Conservation (phyloP, 1,140 invertebrate genomes). For the Atopsyche davidsoni region DNA sequence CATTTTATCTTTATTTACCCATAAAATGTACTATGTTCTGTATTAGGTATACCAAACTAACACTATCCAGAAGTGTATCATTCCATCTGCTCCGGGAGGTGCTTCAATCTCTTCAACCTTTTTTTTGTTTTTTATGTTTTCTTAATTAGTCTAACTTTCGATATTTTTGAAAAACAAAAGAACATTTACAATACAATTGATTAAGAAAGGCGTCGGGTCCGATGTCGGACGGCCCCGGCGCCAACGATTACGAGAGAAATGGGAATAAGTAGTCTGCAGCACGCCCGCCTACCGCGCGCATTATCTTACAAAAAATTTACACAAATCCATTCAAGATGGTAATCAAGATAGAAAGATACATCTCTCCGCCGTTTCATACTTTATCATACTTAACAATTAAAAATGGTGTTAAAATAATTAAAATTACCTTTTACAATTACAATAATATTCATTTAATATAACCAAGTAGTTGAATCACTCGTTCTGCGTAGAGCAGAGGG, state of each 20-base stretch:
- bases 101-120: slow-evolving; percentile 23
- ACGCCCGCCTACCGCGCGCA: slow-evolving; percentile 8
- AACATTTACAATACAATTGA: slow-evolving; percentile 31
- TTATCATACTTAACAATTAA: slow-evolving; percentile 30
- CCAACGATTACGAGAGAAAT: slow-evolving; percentile 27
- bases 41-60: slow-evolving; percentile 29
- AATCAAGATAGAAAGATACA: slow-evolving; percentile 13
- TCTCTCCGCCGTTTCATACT: slow-evolving; percentile 28
- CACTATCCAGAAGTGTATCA: slow-evolving; percentile 24
- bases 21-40: slow-evolving; percentile 27
- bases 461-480: slow-evolving; percentile 30
- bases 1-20: slow-evolving; percentile 15
- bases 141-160: slow-evolving; percentile 41
- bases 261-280: slow-evolving; percentile 16
- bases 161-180: slow-evolving; percentile 31
- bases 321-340: slow-evolving; percentile 23
- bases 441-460: slow-evolving; percentile 28
- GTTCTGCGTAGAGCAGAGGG: slow-evolving; percentile 26
- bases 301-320: slow-evolving; percentile 31
- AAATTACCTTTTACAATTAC: slow-evolving; percentile 31
- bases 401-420: slow-evolving; percentile 32
- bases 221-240: slow-evolving; percentile 2
- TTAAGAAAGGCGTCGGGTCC: slow-evolving; percentile 25
- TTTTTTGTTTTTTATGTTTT: slow-evolving; percentile 37
- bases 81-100: slow-evolving; percentile 13